Percentiles rank a stretch among this genome's conserved stretches.
phyloP scores from a whole-genome alignment of 2,113 vertebrate species.

The Xyliphius kryptos region DNA sequence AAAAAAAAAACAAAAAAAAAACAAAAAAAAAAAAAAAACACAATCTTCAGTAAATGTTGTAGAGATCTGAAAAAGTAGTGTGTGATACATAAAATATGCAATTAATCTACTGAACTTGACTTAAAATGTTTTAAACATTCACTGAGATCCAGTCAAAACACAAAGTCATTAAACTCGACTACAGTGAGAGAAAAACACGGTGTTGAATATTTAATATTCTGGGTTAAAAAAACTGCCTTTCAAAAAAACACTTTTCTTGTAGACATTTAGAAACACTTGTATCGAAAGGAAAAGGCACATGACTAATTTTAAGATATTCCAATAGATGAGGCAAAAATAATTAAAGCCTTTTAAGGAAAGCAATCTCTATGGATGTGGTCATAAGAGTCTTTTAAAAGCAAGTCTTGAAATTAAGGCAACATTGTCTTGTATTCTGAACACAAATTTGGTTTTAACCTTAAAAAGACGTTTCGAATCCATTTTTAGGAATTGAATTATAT shows the following conservation, averaged over 20 bases:
- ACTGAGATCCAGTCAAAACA: constrained; percentile 26
- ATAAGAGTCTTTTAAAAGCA: constrained; percentile 20
- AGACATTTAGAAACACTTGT: constrained; percentile 3
- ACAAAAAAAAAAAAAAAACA: not conserved
- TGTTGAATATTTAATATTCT: constrained; percentile 19
- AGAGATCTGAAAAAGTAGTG: constrained; percentile 16
- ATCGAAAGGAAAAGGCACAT: constrained; percentile 38
- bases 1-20: not conserved
- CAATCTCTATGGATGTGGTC: not conserved
- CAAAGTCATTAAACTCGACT: constrained; percentile 27
- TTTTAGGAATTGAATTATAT: constrained; percentile 19
- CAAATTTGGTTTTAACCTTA: not conserved
- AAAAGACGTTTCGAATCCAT: not conserved
- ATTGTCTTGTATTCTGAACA: constrained; percentile 17
- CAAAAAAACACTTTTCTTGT: constrained; percentile 23
- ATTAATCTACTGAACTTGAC: constrained; percentile 4
- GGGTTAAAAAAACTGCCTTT: constrained; percentile 42
- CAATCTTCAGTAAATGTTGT: constrained; percentile 3
- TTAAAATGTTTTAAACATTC: constrained; percentile 36
- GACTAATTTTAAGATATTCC: constrained; percentile 25
- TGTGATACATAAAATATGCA: constrained; percentile 21
- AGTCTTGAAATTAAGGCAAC: constrained; percentile 36
- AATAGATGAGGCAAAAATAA: constrained; percentile 18
- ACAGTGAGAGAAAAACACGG: constrained; percentile 41
- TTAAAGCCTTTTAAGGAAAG: not conserved